A percentile compares a stretch with the other conserved stretches of the same genome.
These are phyloP conservation scores for Delphinapterus leucas DNA, from an alignment of 2,113 vertebrate genomes.

Conservation along the genomic window DNA sequence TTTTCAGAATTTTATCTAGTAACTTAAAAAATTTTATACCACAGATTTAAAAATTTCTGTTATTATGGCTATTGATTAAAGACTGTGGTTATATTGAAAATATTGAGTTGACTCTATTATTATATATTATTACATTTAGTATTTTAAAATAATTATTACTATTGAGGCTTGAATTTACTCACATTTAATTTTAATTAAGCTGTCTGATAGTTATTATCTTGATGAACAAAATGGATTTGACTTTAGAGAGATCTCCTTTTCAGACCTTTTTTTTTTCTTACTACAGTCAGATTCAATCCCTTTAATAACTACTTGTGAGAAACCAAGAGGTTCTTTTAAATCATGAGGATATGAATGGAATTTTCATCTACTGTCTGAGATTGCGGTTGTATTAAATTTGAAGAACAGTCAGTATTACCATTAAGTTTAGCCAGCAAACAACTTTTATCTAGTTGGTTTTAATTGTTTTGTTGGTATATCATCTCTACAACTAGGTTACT, in stretches of 20 bases:
- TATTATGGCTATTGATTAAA: conserved; percentile 37
- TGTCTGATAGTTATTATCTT: conserved; percentile 27
- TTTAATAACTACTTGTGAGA: conserved; percentile 39
- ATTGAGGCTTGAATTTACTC: not conserved
- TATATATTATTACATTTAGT: not conserved
- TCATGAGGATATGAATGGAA: not conserved
- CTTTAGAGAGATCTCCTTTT: not conserved
- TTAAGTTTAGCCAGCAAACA: conserved; percentile 1
- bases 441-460: not conserved
- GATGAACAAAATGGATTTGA: not conserved
- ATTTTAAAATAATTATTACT: conserved; percentile 11
- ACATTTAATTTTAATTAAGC: conserved; percentile 22
- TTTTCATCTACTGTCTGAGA: conserved; percentile 1
- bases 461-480: conserved; percentile 3
- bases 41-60: conserved; percentile 43
- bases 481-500: not conserved
- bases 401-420: not conserved
- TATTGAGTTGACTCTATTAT: not conserved
- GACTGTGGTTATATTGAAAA: not conserved
- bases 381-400: not conserved
- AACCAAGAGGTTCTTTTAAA: not conserved
- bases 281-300: not conserved
- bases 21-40: conserved; percentile 13
- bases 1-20: conserved; percentile 53
- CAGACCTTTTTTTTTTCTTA: not conserved